phyloP scores from a whole-genome alignment of 1,140 invertebrate genomes.

The Saccostrea echinata region DNA sequence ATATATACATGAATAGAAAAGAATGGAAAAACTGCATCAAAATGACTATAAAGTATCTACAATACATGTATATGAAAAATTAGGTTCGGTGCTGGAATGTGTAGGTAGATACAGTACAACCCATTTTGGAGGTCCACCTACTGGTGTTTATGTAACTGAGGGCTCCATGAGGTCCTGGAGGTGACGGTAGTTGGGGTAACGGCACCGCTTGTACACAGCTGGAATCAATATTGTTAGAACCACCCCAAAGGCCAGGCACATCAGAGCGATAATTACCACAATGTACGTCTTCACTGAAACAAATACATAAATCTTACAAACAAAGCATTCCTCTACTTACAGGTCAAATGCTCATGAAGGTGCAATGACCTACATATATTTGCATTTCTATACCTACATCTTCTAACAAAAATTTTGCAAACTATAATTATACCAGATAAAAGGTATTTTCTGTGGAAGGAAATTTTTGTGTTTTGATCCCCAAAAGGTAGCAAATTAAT shows the following conservation, averaged over 20 bases:
- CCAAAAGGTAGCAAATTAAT: too few relatives aligned
- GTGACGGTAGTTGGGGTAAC: conserved; percentile 57
- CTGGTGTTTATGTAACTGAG: conserved; percentile 39
- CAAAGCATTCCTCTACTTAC: too few relatives aligned
- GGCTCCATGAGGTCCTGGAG: conserved; percentile 54
- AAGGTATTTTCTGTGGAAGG: too few relatives aligned
- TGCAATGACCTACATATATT: too few relatives aligned
- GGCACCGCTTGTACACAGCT: conserved; percentile 50
- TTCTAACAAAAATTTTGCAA: too few relatives aligned
- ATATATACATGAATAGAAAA: neutral
- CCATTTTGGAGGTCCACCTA: neutral
- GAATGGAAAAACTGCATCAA: neutral
- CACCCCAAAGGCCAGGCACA: conserved; percentile 54
- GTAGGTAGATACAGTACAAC: neutral
- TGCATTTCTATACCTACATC: too few relatives aligned
- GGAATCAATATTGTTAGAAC: conserved; percentile 49
- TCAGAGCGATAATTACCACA: conserved; percentile 39
- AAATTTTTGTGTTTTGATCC: too few relatives aligned
- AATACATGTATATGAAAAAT: neutral
- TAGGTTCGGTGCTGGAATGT: neutral
- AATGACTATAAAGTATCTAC: neutral
- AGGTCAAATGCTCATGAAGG: too few relatives aligned
- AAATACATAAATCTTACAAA: neutral
- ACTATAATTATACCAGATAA: too few relatives aligned
- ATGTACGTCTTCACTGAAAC: conserved; percentile 53